Evolutionary conservation across 2,797 vertebrate species (phyloP), one percentile per base, ranked within the genome.

Genomic region (Acipenser ruthenus): DNA sequence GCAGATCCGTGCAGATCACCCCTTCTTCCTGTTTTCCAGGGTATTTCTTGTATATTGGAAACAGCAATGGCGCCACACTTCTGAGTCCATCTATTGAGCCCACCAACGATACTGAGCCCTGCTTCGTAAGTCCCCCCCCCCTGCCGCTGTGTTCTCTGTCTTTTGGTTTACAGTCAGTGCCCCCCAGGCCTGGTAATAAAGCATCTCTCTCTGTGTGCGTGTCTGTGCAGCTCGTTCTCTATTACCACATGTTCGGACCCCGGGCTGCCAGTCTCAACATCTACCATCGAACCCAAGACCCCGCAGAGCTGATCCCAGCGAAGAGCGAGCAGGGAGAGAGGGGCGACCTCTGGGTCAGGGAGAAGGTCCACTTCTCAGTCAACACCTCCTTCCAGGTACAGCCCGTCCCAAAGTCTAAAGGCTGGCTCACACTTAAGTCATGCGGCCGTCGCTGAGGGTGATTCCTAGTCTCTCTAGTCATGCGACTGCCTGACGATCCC

Each of bases 271-370:
- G 77, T 10, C 83, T 90, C 49, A 75, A 68, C 11, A 63, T 90
- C 70, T 78, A 63, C 62, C 81, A 79, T 0, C 18, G 73, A 67
- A 63, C 0, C 0, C n/a, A 59, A 0, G 0, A 12, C 0, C 3
- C 65, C 6, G 6, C 0, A 6, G 2, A 49, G 0, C 77, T 90
- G 61, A 74, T 76, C 68, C 86, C 86, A 0, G 77, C 92, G 63
- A 74, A 18, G 59, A 84, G 89, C 79, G 76, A 88, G 69, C 80
- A 52, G 0, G 94, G 92, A 1, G 87, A 93, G 18, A 77, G 93
- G 49, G 94, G 93, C 0, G 85, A 88, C 18, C 73, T 76, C 65
- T 99, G 96, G 96, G 85, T 96, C 68, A 91, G 93, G 62, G 93
- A 93, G 23, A 90, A 87, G 71, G 87, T 94, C 66, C 79, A 90